Evolutionary conservation across 2,797 vertebrate species (phyloP), one percentile per base, ranked within the genome.

Genomic region (Alouatta caraya): DNA sequence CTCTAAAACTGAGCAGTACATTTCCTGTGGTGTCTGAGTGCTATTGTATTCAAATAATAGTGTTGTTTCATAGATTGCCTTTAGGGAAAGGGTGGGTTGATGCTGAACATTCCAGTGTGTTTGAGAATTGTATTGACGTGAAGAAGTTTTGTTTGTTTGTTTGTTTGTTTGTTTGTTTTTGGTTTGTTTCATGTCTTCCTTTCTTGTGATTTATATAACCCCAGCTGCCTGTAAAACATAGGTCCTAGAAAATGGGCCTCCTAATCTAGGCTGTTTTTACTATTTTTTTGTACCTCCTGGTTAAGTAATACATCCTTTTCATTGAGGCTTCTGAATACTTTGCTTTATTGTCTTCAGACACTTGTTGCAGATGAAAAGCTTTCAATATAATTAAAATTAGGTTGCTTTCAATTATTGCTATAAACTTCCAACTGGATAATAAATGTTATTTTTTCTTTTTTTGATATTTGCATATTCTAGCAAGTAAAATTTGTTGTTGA

Each of bases 361-460:
- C 6, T 79, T 94, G 46, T 64, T 75, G 42, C 11, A 30, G 8
- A 82, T 91, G 12, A 39, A 90, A 95, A 61, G 4, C 0, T 59
- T 85, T 93, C n/a, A 37, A 61, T 75, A 8, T 8, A 90, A 94
- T 87, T 96, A 80, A 93, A 91, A 28, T 46, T 52, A 82, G 52
- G 5, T 55, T 50, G 24, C 26, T 87, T 76, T 90, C 24, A 70
- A 61, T 94, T 59, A 94, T 64, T 33, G 42, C 7, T 86, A 82
- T 24, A 39, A 57, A 85, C 0, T 48, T 86, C 14, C 44, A 94
- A 21, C 9, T 46, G 11, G 8, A 4, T 42, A 48, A 61, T 1
- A 61, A 12, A 26, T 42, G 39, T 15, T 79, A 55, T 83, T 57
- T 12, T 75, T 57, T 26, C 21, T 26, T 81, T 17, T 75, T 19